Percentiles rank a stretch among this genome's conserved stretches.
Conservation (phyloP, 2,888 invertebrate species). For the Orgyia antiqua region DNA sequence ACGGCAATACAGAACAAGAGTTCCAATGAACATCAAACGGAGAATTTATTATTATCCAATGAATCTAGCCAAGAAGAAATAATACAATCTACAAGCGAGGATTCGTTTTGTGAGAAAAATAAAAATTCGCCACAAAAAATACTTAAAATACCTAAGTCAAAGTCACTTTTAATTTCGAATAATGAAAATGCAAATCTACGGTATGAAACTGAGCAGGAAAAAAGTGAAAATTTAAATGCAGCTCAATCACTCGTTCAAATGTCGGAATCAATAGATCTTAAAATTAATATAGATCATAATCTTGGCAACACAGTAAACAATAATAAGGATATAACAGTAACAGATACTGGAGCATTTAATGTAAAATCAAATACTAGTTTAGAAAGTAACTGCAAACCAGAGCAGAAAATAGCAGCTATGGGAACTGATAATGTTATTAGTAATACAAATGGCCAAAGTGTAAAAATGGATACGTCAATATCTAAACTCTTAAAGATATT, state of each 20-base stretch:
- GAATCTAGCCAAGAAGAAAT: conserved; percentile 30
- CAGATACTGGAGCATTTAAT: conserved; percentile 21
- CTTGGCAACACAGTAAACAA: conserved; percentile 31
- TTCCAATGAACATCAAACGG: conserved; percentile 25
- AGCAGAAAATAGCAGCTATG: conserved; percentile 42
- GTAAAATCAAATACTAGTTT: conserved; percentile 38
- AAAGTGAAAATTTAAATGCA: conserved; percentile 68
- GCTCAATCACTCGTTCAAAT: conserved; percentile 72
- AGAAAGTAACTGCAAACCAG: conserved; percentile 29
- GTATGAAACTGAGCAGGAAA: conserved; percentile 67
- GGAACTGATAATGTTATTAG: conserved; percentile 43
- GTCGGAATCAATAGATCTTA: conserved; percentile 66
- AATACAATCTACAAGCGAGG: conserved; percentile 17
- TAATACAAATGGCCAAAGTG: conserved; percentile 31
- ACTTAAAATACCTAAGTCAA: conserved; percentile 12
- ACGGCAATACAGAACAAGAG: conserved; percentile 54
- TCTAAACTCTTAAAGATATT: conserved; percentile 78
- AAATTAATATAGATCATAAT: conserved; percentile 39
- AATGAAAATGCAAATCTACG: conserved; percentile 41
- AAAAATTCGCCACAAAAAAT: conserved; percentile 13
- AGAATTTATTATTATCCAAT: conserved; percentile 20
- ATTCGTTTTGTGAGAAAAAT: conserved; percentile 17
- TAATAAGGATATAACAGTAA: conserved; percentile 26
- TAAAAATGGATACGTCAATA: conserved; percentile 58
- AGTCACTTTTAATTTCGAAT: conserved; percentile 27